Evolutionary conservation across 1,140 invertebrate genomes (phyloP), one percentile per base, ranked within the genome.

Genomic region (Camponotus floridanus): DNA sequence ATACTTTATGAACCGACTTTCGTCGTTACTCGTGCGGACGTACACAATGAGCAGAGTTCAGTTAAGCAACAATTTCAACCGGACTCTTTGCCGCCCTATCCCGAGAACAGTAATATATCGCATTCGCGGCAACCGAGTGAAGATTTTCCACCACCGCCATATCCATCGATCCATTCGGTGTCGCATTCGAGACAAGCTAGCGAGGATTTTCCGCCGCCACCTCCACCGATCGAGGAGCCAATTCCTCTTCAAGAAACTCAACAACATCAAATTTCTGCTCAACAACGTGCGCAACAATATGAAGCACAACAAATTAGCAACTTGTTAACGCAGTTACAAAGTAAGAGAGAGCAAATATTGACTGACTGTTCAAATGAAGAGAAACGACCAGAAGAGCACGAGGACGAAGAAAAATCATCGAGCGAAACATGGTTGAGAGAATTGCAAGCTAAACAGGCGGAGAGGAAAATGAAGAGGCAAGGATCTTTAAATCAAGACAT

Each of bases 161-260:
- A 98, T 93, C 98, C 98, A 0, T 97, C 97, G 89, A 96, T 97
- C 3, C 96, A 97, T 74, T 98, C 97, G 2, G 96, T 96, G 0
- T 96, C 97, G 57, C 98, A 98, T 92, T 98, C 98, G 1, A 95
- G 98, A 79, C 98, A 98, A 94, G 96, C 97, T 0, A 98, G 98
- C 94, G 98, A 98, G 94, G 98, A 98, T 88, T 98, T 98, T 90
- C 98, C 98, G 51, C 98, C 98, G 26, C 98, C 98, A 45, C 98
- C 98, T 2, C 97, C 98, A 0, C 97, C 97, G 3, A 95, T 98
- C 62, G 97, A 98, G 84, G 96, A 95, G 59, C 94, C 95, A 1
- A 95, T 95, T 90, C 95, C 96, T 80, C 94, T 78, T 31, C 89
- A 97, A 90, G 92, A 87, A 9, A 88, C 62, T 80, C 51, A 90